phyloP scores from a whole-genome alignment of 2,797 vertebrate species.

The Xenopus petersii region DNA sequence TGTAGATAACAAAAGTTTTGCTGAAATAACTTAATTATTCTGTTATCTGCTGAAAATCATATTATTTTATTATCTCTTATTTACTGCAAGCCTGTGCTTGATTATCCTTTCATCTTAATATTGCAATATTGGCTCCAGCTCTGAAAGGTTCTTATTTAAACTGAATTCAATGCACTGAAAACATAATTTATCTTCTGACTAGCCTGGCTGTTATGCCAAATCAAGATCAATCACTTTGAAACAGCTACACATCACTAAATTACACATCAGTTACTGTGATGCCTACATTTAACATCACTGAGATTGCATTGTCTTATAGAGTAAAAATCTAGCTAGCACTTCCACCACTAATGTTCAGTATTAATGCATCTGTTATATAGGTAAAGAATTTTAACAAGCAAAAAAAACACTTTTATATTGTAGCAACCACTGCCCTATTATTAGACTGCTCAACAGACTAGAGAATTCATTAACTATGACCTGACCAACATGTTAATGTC shows the following conservation, averaged over 20 bases:
- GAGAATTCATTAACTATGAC: too few relatives aligned
- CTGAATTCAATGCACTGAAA: not conserved
- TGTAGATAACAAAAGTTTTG: constrained; percentile 14
- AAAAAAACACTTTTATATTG: too few relatives aligned
- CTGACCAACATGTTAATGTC: too few relatives aligned
- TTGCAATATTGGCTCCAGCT: constrained; percentile 16
- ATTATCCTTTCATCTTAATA: constrained; percentile 23
- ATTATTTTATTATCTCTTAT: constrained; percentile 40
- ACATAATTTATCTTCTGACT: not conserved
- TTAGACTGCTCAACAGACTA: too few relatives aligned
- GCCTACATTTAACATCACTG: not conserved
- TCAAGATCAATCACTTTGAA: not conserved
- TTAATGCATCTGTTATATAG: too few relatives aligned
- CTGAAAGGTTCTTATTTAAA: constrained; percentile 10
- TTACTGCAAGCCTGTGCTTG: constrained; percentile 14
- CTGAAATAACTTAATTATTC: constrained; percentile 26
- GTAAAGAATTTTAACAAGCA: too few relatives aligned
- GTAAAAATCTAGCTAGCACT: too few relatives aligned
- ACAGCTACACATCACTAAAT: not conserved
- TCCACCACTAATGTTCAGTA: too few relatives aligned
- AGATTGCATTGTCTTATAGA: not conserved
- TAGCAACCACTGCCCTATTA: too few relatives aligned
- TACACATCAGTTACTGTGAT: not conserved
- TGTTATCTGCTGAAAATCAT: constrained; percentile 20
- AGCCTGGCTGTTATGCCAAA: not conserved